Evolutionary conservation across 1,140 invertebrate species (phyloP).

Genomic region (Diploscapter pachys): DNA sequence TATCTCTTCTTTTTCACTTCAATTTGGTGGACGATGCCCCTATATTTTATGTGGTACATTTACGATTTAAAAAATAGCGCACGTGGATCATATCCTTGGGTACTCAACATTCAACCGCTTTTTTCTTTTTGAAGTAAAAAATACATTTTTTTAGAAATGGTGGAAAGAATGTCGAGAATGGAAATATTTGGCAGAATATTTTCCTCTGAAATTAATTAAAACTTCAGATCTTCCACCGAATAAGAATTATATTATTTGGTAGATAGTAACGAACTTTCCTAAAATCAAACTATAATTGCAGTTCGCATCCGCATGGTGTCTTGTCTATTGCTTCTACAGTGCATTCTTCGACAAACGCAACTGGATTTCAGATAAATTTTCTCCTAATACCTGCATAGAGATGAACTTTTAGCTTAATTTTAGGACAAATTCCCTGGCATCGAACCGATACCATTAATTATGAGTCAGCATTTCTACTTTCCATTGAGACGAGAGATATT

Average conservation of each 20-base stretch:
- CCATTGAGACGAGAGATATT: slow-evolving; percentile 76
- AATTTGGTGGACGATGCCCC: slow-evolving; percentile 21
- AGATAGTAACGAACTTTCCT: not conserved
- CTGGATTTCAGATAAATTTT: slow-evolving; percentile 47
- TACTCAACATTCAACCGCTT: not conserved
- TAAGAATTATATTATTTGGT: slow-evolving; percentile 62
- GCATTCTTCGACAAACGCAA: slow-evolving; percentile 61
- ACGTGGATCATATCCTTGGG: slow-evolving; percentile 26
- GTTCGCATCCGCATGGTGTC: slow-evolving; percentile 62
- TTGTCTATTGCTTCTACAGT: slow-evolving; percentile 59
- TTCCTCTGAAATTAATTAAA: slow-evolving; percentile 61
- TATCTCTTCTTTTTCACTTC: slow-evolving; percentile 30
- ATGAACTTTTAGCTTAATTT: too few species aligned
- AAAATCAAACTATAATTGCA: slow-evolving; percentile 15
- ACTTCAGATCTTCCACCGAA: slow-evolving; percentile 61
- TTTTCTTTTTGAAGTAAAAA: not conserved
- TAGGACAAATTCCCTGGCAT: slow-evolving; percentile 61
- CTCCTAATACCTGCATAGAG: too few species aligned
- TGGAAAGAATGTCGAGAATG: slow-evolving; percentile 28
- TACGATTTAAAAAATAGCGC: slow-evolving; percentile 38
- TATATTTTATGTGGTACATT: slow-evolving; percentile 40
- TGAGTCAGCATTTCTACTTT: slow-evolving; percentile 75
- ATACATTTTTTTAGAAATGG: slow-evolving; percentile 32
- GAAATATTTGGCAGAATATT: slow-evolving; percentile 60
- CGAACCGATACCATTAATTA: slow-evolving; percentile 67